Base-by-base conservation (phyloP, 2,888 invertebrate species). In the Barypeithes pellucidus region DNA sequence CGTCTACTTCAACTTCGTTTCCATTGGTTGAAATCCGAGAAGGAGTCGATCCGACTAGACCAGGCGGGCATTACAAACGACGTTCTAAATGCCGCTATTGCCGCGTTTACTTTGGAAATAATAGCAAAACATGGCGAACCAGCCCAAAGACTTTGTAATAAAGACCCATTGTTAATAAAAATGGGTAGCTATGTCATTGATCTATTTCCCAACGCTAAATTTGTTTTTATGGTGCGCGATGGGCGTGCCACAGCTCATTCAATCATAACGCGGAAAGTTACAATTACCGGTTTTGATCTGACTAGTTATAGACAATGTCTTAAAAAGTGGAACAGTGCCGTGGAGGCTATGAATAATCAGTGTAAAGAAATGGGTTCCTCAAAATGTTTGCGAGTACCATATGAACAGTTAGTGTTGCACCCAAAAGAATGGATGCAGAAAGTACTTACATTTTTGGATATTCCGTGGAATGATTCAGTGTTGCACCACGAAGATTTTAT, bases 241-340 rank as follows among this genome's bases (percentile, higher is more conserved):
- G 99, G 99, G 24, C 91, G 99, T 77, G 99, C 99, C 75, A 98
- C 98, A 22, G 98, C 98, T 75, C 98, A 99, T 88, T 99, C 98
- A 77, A 98, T 99, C 85, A 98, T 99, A 84, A 94, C 95, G n/a
- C 62, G 99, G 81, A 96, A 97, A 91, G 95, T 95, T 82, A 80
- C 80, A 16, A 80, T 80, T 36, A 80, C 81, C 24, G 80, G 80
- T 45, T 99, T 99, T 88, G 97, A 99, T 88, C 89, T 99, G 86
- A 91, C 91, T 80, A 95, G 94, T 86, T 98, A 96, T 88, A 91
- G 96, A 76, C 96, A 98, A 87, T 98, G 98, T 87, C 89, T 99
- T 88, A 92, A 90, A 80, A 97, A 97, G 88, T 99, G 99, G 99
- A 99, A 98, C 88, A 92, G 93, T 83, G 97, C 97, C 43, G 96